Conservation (phyloP, 2,113 vertebrate species). For the Camarhynchus parvulus region DNA sequence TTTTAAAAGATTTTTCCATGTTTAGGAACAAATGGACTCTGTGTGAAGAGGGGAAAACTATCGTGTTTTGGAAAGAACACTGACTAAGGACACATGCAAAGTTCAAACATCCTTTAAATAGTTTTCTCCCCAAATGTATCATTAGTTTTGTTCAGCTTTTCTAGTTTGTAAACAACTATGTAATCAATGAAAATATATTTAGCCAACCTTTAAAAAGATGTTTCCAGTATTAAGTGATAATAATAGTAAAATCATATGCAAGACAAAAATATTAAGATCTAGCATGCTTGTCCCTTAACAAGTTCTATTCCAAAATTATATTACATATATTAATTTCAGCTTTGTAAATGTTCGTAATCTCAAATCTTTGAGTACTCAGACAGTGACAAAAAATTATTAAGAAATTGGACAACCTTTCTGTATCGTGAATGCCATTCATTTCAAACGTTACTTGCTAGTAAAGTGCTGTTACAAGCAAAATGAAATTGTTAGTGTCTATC, state of each 20-base stretch:
- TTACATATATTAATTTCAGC: constrained; percentile 62
- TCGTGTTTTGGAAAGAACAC: constrained; percentile 30
- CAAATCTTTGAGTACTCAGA: constrained; percentile 45
- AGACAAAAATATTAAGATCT: constrained; percentile 65
- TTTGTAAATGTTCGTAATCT: constrained; percentile 51
- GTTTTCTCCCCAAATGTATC: constrained; percentile 30
- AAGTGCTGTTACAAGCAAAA: constrained; percentile 67
- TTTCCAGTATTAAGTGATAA: constrained; percentile 36
- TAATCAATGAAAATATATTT: constrained; percentile 66
- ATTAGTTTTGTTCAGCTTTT: constrained; percentile 37
- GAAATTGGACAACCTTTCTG: constrained; percentile 15
- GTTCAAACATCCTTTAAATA: constrained; percentile 33
- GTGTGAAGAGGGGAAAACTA: background rate
- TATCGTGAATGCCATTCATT: constrained; percentile 41
- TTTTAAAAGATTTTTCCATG: constrained; percentile 60
- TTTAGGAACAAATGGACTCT: constrained; percentile 54
- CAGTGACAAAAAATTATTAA: constrained; percentile 36
- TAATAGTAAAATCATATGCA: constrained; percentile 65
- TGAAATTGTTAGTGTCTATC: constrained; percentile 44
- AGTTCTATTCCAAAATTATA: constrained; percentile 65
- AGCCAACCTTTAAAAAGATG: constrained; percentile 59
- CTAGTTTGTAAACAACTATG: constrained; percentile 46
- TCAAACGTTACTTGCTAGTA: constrained; percentile 45
- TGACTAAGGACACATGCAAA: constrained; percentile 65
- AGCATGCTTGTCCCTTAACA: constrained; percentile 55